Percentiles rank a stretch among this genome's conserved stretches.
Evolutionary conservation across 2,113 vertebrate genomes (phyloP).

Genomic region (Genyomyrus donnyi): DNA sequence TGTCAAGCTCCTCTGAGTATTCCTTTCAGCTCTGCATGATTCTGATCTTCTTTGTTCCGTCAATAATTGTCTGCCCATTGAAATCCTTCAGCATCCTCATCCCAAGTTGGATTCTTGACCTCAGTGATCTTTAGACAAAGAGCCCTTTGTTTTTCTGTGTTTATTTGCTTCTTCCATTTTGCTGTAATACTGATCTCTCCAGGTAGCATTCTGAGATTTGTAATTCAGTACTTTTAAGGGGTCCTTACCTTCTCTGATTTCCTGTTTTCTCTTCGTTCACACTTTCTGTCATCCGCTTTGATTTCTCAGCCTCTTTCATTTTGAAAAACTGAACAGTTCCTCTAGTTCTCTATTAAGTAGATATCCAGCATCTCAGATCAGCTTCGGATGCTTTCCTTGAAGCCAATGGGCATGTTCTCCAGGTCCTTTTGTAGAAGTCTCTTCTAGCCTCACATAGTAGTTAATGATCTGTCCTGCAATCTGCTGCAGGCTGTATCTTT

Average conservation of each 20-base stretch:
- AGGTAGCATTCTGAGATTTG: background rate
- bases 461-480: background rate
- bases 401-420: background rate
- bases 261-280: background rate
- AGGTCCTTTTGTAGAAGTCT: background rate
- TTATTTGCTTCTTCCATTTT: background rate
- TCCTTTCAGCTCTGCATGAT: background rate
- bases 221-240: background rate
- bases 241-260: background rate
- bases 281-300: background rate
- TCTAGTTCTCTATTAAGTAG: background rate
- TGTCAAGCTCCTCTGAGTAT: background rate
- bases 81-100: background rate
- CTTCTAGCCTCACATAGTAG: background rate
- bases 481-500: background rate
- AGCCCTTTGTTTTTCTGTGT: background rate
- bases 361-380: background rate
- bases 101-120: background rate
- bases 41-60: background rate
- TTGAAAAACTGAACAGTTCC: background rate
- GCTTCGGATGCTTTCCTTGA: background rate
- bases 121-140: background rate
- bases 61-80: background rate
- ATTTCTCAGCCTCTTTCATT: background rate
- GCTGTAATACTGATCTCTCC: background rate